Base-by-base conservation (phyloP, 1,140 invertebrate species). In the Habropoda laboriosa region DNA sequence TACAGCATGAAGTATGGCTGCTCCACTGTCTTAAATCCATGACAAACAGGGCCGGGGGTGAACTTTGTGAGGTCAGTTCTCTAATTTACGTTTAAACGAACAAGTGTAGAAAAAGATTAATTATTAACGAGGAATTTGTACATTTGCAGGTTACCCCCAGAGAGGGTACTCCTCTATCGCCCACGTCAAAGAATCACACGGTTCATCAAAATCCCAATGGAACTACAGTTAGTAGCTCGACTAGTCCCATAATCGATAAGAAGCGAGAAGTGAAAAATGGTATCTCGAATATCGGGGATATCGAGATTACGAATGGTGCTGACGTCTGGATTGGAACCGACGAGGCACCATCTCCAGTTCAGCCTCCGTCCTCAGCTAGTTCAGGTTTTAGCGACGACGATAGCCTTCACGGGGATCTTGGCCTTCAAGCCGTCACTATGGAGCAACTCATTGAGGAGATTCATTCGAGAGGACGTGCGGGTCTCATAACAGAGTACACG, bases 1-100 rank as follows among this genome's bases (percentile, higher is more conserved):
- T 97, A 75, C 96, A 98, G 93, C 98, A 99, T 96, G 94, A 95
- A 89, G 95, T 95, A 88, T 99, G 98, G 98, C 94, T 97, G 74
- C 91, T 95, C 73, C 94, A 96, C 86, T 97, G 97, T 92, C 91
- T 95, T 86, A 94, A 95, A 93, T 94, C 95, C 89, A 95, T 95
- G 94, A 94, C 94, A 86, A 95, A 95, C 89, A 93, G 94, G 84
- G 90, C 90, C 75, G 92, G 92, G 79, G 89, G 91, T 87, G 92
- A 93, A 87, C 88, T 92, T 81, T 91, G 91, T 82, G 92, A 93
- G 92, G 91, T 90, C 64, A 77, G 79, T 80, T 42, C 51, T 10
- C 6, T 42, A 32, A 67, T 53, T n/a, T n/a, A n/a, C n/a, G n/a
- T n/a, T n/a, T n/a, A n/a, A n/a, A n/a, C n/a, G n/a, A n/a, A n/a